These are phyloP conservation scores for Mustelus asterias DNA, from an alignment of 2,113 vertebrate genomes.

Conservation along the genomic window DNA sequence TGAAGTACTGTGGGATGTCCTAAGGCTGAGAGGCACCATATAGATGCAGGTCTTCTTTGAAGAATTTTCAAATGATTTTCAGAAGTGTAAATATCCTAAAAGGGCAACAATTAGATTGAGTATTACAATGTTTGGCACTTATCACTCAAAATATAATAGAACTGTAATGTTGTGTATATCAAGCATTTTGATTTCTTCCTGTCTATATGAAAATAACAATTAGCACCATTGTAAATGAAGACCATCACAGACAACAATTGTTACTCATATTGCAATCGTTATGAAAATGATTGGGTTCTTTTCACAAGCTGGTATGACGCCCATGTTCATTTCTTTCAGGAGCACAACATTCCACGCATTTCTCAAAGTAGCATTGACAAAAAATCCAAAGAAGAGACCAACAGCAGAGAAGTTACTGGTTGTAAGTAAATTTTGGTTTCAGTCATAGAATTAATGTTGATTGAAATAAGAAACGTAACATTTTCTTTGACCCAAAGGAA, in stretches of 20 bases:
- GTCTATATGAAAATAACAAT: not conserved
- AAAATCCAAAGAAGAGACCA: constrained; percentile 97
- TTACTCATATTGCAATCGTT: not conserved
- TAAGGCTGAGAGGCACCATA: too few species aligned
- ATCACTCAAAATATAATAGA: not conserved
- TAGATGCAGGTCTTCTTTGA: too few species aligned
- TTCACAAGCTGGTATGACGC: not conserved
- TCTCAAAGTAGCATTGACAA: constrained; percentile 91
- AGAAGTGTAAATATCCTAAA: not conserved
- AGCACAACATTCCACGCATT: constrained; percentile 87
- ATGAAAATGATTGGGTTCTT: constrained; percentile 41
- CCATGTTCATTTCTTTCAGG: constrained; percentile 52
- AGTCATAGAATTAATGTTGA: not conserved
- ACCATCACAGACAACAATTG: not conserved
- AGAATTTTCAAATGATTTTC: too few species aligned
- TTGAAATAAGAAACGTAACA: not conserved
- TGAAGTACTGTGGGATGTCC: too few species aligned
- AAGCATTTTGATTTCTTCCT: not conserved
- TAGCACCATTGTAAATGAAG: not conserved
- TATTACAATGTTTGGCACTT: not conserved
- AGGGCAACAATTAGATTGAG: not conserved
- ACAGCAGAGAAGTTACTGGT: constrained; percentile 87
- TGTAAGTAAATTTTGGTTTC: constrained; percentile 58
- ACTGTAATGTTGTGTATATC: not conserved
- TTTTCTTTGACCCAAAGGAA: not conserved